Evolutionary conservation across 2,888 invertebrate species (phyloP).

Genomic region (Allophyes oxyacanthae): DNA sequence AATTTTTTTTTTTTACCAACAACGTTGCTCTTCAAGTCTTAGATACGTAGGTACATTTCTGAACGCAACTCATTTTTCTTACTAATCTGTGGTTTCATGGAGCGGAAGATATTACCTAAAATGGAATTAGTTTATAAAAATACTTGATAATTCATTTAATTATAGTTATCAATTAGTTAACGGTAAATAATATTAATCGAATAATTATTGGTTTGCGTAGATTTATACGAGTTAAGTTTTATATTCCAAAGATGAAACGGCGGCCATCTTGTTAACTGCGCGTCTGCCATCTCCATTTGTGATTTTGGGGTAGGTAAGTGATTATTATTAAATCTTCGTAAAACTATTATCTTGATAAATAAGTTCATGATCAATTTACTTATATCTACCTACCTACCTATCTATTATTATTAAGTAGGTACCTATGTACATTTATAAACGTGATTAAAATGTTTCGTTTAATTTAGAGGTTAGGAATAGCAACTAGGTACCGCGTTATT

Average conservation of each 20-base stretch:
- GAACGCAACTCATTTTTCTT: slow-evolving; percentile 25
- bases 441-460: too few species aligned
- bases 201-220: slow-evolving; percentile 20
- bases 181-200: not conserved
- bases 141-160: slow-evolving; percentile 10
- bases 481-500: too few species aligned
- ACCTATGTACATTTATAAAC: too few species aligned
- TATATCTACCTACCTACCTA: too few species aligned
- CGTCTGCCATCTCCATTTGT: slow-evolving; percentile 27
- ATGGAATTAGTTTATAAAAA: slow-evolving; percentile 25
- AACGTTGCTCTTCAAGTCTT: too few species aligned
- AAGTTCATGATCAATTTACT: not conserved
- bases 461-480: too few species aligned
- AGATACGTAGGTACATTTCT: not conserved
- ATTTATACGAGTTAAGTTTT: slow-evolving; percentile 45
- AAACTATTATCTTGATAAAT: not conserved
- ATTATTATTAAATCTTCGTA: not conserved
- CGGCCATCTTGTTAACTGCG: slow-evolving; percentile 56
- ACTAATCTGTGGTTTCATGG: slow-evolving; percentile 42
- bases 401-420: too few species aligned
- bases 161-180: not conserved
- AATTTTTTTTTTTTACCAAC: too few species aligned
- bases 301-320: slow-evolving; percentile 33
- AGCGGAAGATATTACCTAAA: slow-evolving; percentile 33
- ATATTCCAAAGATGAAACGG: slow-evolving; percentile 33